These are phyloP conservation scores for Epizoanthus ramosus DNA, from an alignment of 92 coral and sea anemone genomes.

Conservation along the genomic window DNA sequence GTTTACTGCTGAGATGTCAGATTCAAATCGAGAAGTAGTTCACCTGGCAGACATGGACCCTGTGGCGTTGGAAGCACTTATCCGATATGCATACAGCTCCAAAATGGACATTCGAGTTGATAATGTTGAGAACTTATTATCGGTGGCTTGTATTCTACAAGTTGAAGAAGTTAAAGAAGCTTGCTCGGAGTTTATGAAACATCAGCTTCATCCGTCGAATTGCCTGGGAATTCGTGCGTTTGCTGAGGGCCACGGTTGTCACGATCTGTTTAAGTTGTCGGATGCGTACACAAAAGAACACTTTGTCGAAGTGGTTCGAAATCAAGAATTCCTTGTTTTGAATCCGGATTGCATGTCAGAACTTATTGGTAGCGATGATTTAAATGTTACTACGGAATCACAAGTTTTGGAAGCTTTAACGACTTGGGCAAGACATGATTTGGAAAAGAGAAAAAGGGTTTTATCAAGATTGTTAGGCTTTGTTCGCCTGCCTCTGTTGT, in stretches of 20 bases:
- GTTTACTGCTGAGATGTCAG: conserved; percentile 95
- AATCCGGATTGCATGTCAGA: conserved; percentile 78
- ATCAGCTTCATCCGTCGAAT: conserved; percentile 94
- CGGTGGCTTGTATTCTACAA: conserved; percentile 93
- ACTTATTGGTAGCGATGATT: conserved; percentile 85
- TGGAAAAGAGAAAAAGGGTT: conserved; percentile 61
- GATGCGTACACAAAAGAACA: conserved; percentile 92
- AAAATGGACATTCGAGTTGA: conserved; percentile 91
- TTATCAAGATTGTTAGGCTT: conserved; percentile 64
- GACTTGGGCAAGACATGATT: conserved; percentile 81
- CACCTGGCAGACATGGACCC: conserved; percentile 90
- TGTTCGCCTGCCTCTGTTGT: conserved; percentile 81
- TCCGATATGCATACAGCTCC: conserved; percentile 92
- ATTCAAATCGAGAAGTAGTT: conserved; percentile 75
- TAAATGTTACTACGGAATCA: conserved; percentile 85
- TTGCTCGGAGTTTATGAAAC: conserved; percentile 96
- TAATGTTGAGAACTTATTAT: conserved; percentile 89
- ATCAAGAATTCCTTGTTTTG: conserved; percentile 88
- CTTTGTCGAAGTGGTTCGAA: conserved; percentile 89
- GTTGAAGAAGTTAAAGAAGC: conserved; percentile 90
- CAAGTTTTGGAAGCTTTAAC: conserved; percentile 77
- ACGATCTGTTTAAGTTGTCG: conserved; percentile 75
- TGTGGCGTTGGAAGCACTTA: conserved; percentile 85
- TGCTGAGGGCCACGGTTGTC: conserved; percentile 97
- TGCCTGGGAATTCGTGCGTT: conserved; percentile 97